phyloP scores from a whole-genome alignment of 2,797 vertebrate genomes.

The Emys orbicularis region DNA sequence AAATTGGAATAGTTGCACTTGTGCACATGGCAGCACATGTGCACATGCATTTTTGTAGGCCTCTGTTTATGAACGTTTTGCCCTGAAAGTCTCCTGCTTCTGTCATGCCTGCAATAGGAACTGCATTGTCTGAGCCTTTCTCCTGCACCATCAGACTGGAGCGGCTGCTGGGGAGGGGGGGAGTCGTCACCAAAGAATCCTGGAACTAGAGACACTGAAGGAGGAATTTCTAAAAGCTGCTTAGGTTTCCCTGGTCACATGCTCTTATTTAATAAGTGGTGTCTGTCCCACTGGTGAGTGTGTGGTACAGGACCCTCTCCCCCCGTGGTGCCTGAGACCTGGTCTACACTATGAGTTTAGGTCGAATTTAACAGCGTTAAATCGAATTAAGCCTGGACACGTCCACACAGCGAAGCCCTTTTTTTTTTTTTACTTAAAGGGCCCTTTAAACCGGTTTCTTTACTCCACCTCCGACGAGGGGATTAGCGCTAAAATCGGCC shows the following conservation, averaged over 20 bases:
- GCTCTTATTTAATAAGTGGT: not conserved
- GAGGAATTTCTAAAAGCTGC: not conserved
- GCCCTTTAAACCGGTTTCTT: too few species aligned
- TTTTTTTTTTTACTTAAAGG: too few species aligned
- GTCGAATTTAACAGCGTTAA: too few species aligned
- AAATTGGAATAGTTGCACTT: not conserved
- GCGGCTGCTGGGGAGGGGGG: too few species aligned
- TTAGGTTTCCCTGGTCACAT: not conserved
- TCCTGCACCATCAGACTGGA: too few species aligned
- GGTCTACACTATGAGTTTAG: too few species aligned
- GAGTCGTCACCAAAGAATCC: not conserved
- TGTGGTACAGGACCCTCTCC: not conserved
- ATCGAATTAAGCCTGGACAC: too few species aligned
- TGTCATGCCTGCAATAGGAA: not conserved
- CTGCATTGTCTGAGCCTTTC: not conserved
- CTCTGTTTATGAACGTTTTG: not conserved
- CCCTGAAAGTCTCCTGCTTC: too few species aligned
- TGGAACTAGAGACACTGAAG: not conserved
- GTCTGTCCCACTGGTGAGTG: not conserved
- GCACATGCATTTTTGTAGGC: not conserved
- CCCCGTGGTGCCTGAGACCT: not conserved
- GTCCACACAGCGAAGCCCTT: too few species aligned
- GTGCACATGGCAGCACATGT: not conserved
- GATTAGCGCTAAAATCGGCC: too few species aligned
- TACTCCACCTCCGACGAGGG: too few species aligned